Base-by-base conservation (phyloP, 2,113 vertebrate genomes). In the Macrotis lagotis region DNA sequence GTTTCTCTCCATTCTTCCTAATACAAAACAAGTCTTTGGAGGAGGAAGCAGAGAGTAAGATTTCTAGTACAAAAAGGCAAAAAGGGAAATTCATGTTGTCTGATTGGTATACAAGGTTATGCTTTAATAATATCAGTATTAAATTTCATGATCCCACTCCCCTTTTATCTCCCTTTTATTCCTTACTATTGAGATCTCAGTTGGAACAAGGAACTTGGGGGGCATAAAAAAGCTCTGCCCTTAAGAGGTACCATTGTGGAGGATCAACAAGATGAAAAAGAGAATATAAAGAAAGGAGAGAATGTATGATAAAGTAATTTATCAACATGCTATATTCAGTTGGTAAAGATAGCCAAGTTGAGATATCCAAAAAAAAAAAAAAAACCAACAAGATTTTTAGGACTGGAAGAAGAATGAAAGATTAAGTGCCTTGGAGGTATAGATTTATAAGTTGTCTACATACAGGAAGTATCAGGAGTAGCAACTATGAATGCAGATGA, bases 191-290 rank as follows among this genome's bases (percentile, higher is more conserved):
- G n/a, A 44, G 59, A 74, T n/a, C 59, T 74, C 16, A n/a, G 31
- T 55, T 44, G 53, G 51, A 89, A 50, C 25, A 91, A 97, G 92
- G 19, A 88, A 6, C 66, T 83, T 83, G 19, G 16, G 37, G 14
- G 11, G 48, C 93, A 94, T 96, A 94, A 22, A 51, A 93, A 94
- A 95, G 88, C 66, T 83, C 47, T 92, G 24, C 25, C 94, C 48
- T 11, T 53, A 91, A 92, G 90, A 48, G 93, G 91, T 59, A 44
- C 83, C 48, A 66, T 50, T 22, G 50, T 50, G n/a, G 52, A 93
- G 26, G 8, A 51, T 89, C 93, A 92, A 48, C 53, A 95, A 96
- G 91, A 94, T 28, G 9, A 89, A 94, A 94, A 53, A 92, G 48
- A 28, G 89, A 48, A 90, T 51, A 95, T 52, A 48, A 95, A 90